These are phyloP conservation scores for Mystacides longicornis DNA, from an alignment of 2,888 invertebrate species.

Conservation along the genomic window DNA sequence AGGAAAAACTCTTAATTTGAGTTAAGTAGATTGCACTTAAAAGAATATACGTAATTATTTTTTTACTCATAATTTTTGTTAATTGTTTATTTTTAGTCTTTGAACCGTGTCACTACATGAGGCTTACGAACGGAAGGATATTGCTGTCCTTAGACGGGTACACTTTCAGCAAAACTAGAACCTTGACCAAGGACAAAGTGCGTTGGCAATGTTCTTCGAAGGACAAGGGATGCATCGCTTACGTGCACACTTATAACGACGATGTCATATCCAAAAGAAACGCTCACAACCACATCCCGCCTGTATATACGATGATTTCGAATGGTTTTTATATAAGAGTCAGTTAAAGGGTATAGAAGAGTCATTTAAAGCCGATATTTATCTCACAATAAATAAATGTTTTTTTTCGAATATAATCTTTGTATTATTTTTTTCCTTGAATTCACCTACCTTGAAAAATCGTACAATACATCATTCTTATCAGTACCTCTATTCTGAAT, in stretches of 20 bases:
- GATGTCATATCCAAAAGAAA: neutral
- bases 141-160: neutral
- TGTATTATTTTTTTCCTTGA: too few species aligned
- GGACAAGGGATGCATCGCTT: neutral
- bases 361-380: neutral
- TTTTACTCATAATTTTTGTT: too few species aligned
- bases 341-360: neutral
- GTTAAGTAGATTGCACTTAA: too few species aligned
- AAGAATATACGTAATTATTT: too few species aligned
- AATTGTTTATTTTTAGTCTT: too few species aligned
- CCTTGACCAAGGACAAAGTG: neutral
- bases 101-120: too few species aligned
- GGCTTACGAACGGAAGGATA: too few species aligned
- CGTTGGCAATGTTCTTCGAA: conserved; percentile 8
- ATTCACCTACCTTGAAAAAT: too few species aligned
- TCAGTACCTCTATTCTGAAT: too few species aligned
- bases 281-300: neutral
- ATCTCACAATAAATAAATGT: neutral
- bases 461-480: too few species aligned
- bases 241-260: neutral
- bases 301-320: neutral
- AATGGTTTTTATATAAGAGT: neutral
- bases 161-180: neutral
- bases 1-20: too few species aligned
- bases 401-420: neutral